A percentile compares a stretch with the other conserved stretches of the same genome.
These are phyloP conservation scores for Ameiurus melas DNA, from an alignment of 2,113 vertebrate species.

Conservation along the genomic window DNA sequence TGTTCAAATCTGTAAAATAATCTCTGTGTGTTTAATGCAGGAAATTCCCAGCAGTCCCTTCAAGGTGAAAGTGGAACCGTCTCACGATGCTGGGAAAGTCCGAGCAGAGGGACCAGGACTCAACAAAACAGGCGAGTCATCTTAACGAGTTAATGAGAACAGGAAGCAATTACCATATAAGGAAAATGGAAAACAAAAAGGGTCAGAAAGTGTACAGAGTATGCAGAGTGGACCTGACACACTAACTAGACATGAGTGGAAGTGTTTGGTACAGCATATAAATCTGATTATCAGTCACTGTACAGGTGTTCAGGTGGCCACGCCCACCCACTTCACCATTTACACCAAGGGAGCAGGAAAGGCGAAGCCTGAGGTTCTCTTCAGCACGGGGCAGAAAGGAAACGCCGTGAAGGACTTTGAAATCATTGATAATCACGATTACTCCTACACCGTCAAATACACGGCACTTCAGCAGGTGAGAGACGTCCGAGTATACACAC, in stretches of 20 bases:
- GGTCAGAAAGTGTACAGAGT: background rate
- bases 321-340: slow-evolving; percentile 92
- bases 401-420: slow-evolving; percentile 88
- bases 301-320: slow-evolving; percentile 89
- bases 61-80: slow-evolving; percentile 91
- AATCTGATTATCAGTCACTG: background rate
- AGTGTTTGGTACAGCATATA: background rate
- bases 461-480: slow-evolving; percentile 86
- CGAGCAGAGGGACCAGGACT: slow-evolving; percentile 90
- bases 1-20: background rate
- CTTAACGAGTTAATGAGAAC: background rate
- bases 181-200: background rate
- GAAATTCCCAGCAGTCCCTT: slow-evolving; percentile 92
- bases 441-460: slow-evolving; percentile 94
- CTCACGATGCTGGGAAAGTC: slow-evolving; percentile 89
- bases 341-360: slow-evolving; percentile 92
- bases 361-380: slow-evolving; percentile 86
- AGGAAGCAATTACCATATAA: background rate
- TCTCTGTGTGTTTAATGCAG: slow-evolving; percentile 61
- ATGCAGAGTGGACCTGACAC: background rate
- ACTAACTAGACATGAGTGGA: background rate
- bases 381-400: slow-evolving; percentile 76
- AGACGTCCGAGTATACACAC: too few species aligned
- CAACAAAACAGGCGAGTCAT: slow-evolving; percentile 80
- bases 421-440: slow-evolving; percentile 95